Evolutionary conservation across 2,797 vertebrate genomes (phyloP).

Genomic region (Peromyscus nudipes): DNA sequence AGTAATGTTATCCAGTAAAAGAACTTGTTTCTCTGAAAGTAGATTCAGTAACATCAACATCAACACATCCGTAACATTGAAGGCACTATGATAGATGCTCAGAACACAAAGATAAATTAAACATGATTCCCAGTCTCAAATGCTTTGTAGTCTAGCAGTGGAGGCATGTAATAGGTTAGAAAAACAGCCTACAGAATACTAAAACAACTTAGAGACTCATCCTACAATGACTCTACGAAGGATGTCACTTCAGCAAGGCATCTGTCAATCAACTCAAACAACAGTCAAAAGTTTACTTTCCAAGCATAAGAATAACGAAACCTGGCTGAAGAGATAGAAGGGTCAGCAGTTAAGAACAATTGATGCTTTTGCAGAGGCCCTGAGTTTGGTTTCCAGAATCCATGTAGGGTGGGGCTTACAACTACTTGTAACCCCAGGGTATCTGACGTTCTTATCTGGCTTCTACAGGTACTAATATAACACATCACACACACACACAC

Average conservation of each 20-base stretch:
- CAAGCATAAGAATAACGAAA: slow-evolving; percentile 58
- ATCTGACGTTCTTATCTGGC: neutral
- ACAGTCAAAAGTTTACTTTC: slow-evolving; percentile 22
- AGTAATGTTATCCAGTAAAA: slow-evolving; percentile 46
- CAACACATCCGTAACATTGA: slow-evolving; percentile 47
- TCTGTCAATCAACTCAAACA: slow-evolving; percentile 24
- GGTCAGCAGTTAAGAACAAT: neutral
- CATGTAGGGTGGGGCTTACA: neutral
- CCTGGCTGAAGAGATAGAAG: neutral
- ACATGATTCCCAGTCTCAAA: slow-evolving; percentile 12
- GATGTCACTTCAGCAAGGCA: neutral
- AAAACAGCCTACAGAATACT: slow-evolving; percentile 6
- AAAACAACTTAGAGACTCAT: slow-evolving; percentile 19
- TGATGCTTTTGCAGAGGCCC: neutral
- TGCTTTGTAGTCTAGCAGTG: slow-evolving; percentile 4
- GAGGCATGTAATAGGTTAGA: slow-evolving; percentile 31
- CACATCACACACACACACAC: neutral
- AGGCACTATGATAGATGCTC: slow-evolving; percentile 30
- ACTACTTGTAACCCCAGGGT: neutral
- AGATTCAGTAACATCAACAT: slow-evolving; percentile 47
- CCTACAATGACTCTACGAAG: slow-evolving; percentile 29
- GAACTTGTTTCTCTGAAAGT: slow-evolving; percentile 54
- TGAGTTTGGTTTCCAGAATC: neutral
- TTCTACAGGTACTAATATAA: neutral
- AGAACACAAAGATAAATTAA: slow-evolving; percentile 50